Base-by-base conservation (phyloP, 2,113 vertebrate species). In the Globicephala melas region DNA sequence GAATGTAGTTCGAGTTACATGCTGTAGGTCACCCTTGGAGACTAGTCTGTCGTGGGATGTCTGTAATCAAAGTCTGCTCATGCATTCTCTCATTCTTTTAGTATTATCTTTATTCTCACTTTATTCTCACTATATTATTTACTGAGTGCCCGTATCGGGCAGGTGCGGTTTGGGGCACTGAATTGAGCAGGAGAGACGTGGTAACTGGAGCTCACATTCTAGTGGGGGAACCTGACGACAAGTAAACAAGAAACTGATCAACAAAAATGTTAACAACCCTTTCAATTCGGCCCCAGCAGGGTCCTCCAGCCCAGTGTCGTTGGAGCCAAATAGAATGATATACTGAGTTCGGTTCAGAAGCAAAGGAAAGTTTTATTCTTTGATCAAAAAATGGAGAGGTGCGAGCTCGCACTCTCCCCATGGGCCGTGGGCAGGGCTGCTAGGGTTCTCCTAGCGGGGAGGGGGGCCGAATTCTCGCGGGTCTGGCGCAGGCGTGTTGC, bases 401-500 rank as follows among this genome's bases (percentile, higher is more conserved):
- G 33, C n/a, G 33, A 80, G n/a, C 47, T 77, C 8, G 23, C 3
- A 5, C 62, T 25, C 12, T 65, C 62, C 62, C 10, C 26, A 0
- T 6, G 14, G 62, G 62, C 11, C 0, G 62, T 31, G 11, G 4
- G 28, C 62, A 31, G 62, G 62, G 12, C 62, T 28, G 62, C 28
- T 14, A 6, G 62, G 1, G 28, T 31, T 31, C 62, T n/a, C 33
- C 33, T 4, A 36, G 33, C 12, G 10, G 23, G 12, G 33, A n/a
- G 3, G 18, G 13, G 33, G 21, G 23, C 3, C 2, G 21, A 36
- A 33, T 8, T 8, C 23, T 15, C 11, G 50, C 21, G 3, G 2
- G 53, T 15, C 53, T 58, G 33, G 53, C 21, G 21, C 77, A 58
- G 50, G 21, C 13, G 21, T 25, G 77, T 23, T 12, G 2, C 53